Evolutionary conservation across 2,888 invertebrate species (phyloP), one percentile per base, ranked within the genome.

Genomic region (Cecidostiba fungosa): DNA sequence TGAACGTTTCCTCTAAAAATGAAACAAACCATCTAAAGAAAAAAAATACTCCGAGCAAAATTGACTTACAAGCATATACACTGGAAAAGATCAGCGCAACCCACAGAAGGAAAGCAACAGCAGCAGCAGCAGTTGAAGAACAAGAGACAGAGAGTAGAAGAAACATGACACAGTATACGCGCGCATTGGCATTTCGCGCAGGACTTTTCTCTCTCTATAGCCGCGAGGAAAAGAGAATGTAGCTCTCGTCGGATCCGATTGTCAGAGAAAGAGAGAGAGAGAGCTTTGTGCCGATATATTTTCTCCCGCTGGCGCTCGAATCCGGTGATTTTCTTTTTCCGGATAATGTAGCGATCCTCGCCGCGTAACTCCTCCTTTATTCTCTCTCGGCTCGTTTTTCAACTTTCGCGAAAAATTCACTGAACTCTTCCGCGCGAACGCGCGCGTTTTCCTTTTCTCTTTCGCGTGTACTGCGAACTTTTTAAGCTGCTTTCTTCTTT

Each of bases 321-420:
- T 59, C 77, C 79, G 82, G 79, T 82, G 82, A 85, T 85, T 85
- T 82, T 82, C 85, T 82, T 85, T 59, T 82, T 82, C 85, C 79
- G 85, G 82, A 85, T 85, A 85, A 85, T 82, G 82, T 82, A 85
- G 76, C 81, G 79, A 82, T 85, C 85, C 70, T 19, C 54, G 12
- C n/a, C 73, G 47, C 29, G 59, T 83, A 77, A 77, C 69, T 76
- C 79, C 43, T 73, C 77, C 29, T 26, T 36, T 59, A 14, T 39
- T 54, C 10, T 14, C 1, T 77, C 59, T 36, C 43, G 43, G 47
- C 39, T 83, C 85, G 82, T 85, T 80, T 82, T 85, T 87, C 79
- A 79, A 85, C 79, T 83, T 76, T 82, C 50, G 82, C 85, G 76
- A 82, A 84, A 59, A 59, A 83, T 72, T 77, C 82, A 62, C 43